Percentiles rank a stretch among this genome's conserved stretches.
phyloP scores from a whole-genome alignment of 2,113 vertebrate species.

The Pungitius pungitius region DNA sequence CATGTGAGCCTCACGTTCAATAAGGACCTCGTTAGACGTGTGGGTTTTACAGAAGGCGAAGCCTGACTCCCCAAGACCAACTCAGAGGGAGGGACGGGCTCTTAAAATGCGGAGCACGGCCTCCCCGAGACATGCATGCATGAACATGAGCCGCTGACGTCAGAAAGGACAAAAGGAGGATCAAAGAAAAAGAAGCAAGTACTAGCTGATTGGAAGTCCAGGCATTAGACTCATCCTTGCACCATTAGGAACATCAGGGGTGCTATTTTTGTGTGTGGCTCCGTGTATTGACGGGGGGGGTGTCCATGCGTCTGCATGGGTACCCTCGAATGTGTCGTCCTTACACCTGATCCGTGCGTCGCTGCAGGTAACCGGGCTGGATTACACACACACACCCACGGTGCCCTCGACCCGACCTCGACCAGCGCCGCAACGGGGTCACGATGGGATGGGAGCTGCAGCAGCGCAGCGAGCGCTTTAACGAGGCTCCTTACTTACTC shows the following conservation, averaged over 20 bases:
- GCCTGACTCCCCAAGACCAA: constrained; percentile 31
- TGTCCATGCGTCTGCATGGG: not conserved
- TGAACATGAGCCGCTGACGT: constrained; percentile 53
- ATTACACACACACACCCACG: constrained; percentile 7
- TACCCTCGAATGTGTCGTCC: not conserved
- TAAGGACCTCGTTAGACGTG: constrained; percentile 5
- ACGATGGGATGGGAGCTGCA: constrained; percentile 16
- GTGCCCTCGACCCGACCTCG: constrained; percentile 52
- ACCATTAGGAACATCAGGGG: constrained; percentile 28
- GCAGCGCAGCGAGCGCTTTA: constrained; percentile 17
- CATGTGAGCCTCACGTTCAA: constrained; percentile 24
- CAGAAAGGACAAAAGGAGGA: not conserved
- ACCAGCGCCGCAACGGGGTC: constrained; percentile 19
- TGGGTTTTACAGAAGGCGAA: constrained; percentile 50
- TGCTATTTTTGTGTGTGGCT: constrained; percentile 20
- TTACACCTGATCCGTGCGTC: not conserved
- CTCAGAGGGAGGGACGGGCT: constrained; percentile 31
- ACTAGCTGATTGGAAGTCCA: constrained; percentile 17
- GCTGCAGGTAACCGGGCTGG: constrained; percentile 25
- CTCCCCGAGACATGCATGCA: constrained; percentile 58
- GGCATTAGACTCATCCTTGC: constrained; percentile 19
- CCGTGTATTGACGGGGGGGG: not conserved
- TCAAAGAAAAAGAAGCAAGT: not conserved
- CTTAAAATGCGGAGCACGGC: constrained; percentile 71
- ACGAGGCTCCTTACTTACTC: constrained; percentile 24